Conservation (phyloP, 2,888 invertebrate genomes). For the Rapana venosa region DNA sequence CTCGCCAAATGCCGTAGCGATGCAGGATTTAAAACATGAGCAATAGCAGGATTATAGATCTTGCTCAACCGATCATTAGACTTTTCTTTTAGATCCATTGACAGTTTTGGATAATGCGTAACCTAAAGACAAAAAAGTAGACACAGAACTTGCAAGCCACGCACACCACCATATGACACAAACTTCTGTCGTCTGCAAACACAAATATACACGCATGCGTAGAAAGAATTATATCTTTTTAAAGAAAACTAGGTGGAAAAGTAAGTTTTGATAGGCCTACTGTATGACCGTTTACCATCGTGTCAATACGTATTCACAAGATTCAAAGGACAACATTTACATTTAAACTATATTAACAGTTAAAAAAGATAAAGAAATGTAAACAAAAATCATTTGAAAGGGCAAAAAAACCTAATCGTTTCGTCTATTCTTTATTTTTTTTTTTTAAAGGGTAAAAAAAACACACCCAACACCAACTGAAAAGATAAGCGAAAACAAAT, state of each 20-base stretch:
- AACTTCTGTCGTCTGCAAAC: constrained; percentile 31
- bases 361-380: neutral
- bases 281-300: too few relatives aligned
- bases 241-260: neutral
- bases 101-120: neutral
- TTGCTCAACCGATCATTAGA: constrained; percentile 44
- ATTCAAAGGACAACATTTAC: too few relatives aligned
- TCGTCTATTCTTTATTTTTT: too few relatives aligned
- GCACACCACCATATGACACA: neutral
- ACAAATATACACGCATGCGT: neutral
- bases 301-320: too few relatives aligned
- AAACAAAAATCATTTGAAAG: too few relatives aligned
- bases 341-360: neutral
- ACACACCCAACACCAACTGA: too few relatives aligned
- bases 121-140: neutral
- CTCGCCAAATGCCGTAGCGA: constrained; percentile 68
- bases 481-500: too few relatives aligned
- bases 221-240: neutral
- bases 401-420: too few relatives aligned
- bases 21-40: constrained; percentile 75
- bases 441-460: too few relatives aligned
- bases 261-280: too few relatives aligned
- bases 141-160: too few relatives aligned
- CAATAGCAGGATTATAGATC: constrained; percentile 57
- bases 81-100: constrained; percentile 7